These are phyloP conservation scores for Stenoptilia bipunctidactyla DNA, from an alignment of 2,888 invertebrate species.

Conservation along the genomic window DNA sequence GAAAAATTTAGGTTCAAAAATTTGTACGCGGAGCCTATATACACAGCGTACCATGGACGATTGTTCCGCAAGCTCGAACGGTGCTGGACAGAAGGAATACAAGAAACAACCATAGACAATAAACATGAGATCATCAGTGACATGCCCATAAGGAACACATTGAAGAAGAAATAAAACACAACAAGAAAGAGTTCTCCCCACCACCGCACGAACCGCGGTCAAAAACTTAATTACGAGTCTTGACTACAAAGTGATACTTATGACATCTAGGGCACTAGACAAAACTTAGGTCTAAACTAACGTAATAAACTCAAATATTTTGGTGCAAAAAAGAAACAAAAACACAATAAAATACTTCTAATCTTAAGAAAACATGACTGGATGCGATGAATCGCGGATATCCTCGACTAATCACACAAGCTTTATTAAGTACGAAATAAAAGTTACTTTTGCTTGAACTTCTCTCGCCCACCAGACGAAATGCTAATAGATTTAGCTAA, in stretches of 20 bases:
- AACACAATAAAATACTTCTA: slow-evolving; percentile 34
- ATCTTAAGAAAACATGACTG: slow-evolving; percentile 44
- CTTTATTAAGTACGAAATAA: slow-evolving; percentile 31
- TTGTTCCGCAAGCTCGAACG: slow-evolving; percentile 46
- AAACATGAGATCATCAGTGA: slow-evolving; percentile 43
- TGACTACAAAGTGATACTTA: slow-evolving; percentile 65
- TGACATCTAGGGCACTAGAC: slow-evolving; percentile 61
- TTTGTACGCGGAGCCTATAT: slow-evolving; percentile 67
- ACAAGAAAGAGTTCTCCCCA: slow-evolving; percentile 21
- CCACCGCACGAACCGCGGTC: slow-evolving; percentile 44
- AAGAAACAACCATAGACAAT: slow-evolving; percentile 26
- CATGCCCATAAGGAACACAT: slow-evolving; percentile 21
- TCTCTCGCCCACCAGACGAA: slow-evolving; percentile 26
- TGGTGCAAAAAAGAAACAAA: slow-evolving; percentile 54
- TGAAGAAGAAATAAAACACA: slow-evolving; percentile 15
- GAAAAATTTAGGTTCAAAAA: slow-evolving; percentile 53
- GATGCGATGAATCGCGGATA: slow-evolving; percentile 48
- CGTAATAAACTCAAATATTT: slow-evolving; percentile 44
- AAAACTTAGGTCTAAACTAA: slow-evolving; percentile 62
- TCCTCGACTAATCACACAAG: slow-evolving; percentile 64
- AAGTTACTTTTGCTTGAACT: slow-evolving; percentile 26
- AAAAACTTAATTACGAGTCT: slow-evolving; percentile 58
- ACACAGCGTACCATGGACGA: slow-evolving; percentile 71
- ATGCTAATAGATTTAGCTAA: slow-evolving; percentile 3
- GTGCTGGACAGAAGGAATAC: slow-evolving; percentile 27